Conservation (phyloP, 2,113 vertebrate genomes). For the Natator depressus region DNA sequence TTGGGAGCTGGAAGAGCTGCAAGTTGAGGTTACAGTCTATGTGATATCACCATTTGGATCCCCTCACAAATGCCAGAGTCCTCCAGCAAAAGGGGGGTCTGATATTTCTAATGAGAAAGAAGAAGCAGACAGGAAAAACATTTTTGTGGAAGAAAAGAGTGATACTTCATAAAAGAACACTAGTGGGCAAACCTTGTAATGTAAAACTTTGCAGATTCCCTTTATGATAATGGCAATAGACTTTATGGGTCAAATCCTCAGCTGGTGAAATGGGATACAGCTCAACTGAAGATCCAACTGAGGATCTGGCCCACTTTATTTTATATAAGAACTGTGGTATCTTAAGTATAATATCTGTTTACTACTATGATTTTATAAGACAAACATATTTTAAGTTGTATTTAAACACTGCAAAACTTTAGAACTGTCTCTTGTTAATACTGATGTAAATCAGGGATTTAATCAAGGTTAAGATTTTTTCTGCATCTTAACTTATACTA, state of each 20-base stretch:
- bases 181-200: constrained; percentile 11
- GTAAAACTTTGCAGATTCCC: neutral
- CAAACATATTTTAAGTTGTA: neutral
- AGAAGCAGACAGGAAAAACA: neutral
- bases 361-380: neutral
- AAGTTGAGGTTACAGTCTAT: fast-evolving
- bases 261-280: constrained; percentile 7
- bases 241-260: neutral
- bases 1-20: constrained; percentile 1
- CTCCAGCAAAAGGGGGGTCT: neutral
- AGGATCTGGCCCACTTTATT: neutral
- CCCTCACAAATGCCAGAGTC: neutral
- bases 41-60: neutral
- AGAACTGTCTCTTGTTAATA: neutral
- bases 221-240: neutral
- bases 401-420: neutral
- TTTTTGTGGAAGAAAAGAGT: neutral
- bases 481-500: neutral
- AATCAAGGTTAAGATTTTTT: neutral
- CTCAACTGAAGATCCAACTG: constrained; percentile 3
- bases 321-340: neutral
- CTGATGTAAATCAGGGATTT: too few species aligned
- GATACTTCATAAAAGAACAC: neutral
- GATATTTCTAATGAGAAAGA: neutral
- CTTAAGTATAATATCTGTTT: neutral